Evolutionary conservation across 2,888 invertebrate species (phyloP).

Genomic region (Zaprionus lineosus): DNA sequence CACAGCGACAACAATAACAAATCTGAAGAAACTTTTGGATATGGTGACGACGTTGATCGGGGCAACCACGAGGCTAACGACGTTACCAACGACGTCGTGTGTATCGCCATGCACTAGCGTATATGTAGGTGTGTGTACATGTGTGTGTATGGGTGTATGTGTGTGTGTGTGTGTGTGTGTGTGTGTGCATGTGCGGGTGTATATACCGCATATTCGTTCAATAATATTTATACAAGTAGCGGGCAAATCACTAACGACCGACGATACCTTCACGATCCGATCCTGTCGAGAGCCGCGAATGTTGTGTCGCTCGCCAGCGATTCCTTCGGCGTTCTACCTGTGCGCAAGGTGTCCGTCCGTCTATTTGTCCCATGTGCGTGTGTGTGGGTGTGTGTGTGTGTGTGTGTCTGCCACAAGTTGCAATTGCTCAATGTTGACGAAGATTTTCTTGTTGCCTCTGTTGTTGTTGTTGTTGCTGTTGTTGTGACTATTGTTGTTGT

Average conservation of each 20-base stretch:
- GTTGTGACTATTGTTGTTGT: constrained; percentile 2
- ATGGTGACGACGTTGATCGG: constrained; percentile 23
- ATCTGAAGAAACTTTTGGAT: constrained; percentile 24
- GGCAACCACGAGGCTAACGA: constrained; percentile 20
- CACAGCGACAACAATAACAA: constrained; percentile 17
- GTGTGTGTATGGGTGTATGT: background rate
- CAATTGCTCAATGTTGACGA: constrained; percentile 41
- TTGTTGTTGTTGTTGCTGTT: no score
- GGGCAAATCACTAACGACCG: constrained; percentile 3
- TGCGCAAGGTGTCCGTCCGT: constrained; percentile 2
- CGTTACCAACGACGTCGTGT: constrained; percentile 35
- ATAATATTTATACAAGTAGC: constrained; percentile 54
- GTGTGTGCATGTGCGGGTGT: constrained; percentile 1
- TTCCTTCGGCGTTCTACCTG: constrained; percentile 50
- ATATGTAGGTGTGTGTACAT: background rate
- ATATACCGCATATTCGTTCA: no score
- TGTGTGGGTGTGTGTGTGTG: no score
- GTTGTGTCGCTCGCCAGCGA: constrained; percentile 28
- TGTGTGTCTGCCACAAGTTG: constrained; percentile 39
- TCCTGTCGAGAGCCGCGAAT: constrained; percentile 37
- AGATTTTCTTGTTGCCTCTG: no score
- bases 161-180: constrained; percentile 1
- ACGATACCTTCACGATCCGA: constrained; percentile 21
- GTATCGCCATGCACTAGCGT: constrained; percentile 1
- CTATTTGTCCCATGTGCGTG: no score